A percentile compares a stretch with the other conserved stretches of the same genome.
These are phyloP conservation scores for Apolygus lucorum DNA, from an alignment of 1,140 invertebrate genomes.

Conservation along the genomic window DNA sequence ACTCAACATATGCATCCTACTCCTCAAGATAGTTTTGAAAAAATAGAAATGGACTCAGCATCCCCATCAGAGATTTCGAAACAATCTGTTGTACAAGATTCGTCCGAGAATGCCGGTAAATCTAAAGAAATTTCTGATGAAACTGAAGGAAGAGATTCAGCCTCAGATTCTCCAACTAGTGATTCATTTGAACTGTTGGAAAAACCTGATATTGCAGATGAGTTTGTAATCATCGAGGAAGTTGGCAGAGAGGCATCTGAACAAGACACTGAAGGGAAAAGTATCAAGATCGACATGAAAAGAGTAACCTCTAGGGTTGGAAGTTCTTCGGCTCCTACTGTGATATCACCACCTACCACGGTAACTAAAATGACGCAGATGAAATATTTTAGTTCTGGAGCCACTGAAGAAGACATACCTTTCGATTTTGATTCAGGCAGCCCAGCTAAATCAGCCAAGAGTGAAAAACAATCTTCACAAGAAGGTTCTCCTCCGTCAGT, in stretches of 20 bases:
- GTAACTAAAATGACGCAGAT: slow-evolving; percentile 46
- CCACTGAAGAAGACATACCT: slow-evolving; percentile 46
- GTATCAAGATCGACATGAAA: slow-evolving; percentile 51
- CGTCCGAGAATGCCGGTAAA: no score
- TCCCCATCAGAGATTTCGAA: no score
- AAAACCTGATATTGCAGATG: slow-evolving; percentile 73
- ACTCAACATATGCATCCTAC: slow-evolving; percentile 52
- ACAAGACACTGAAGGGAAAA: slow-evolving; percentile 68
- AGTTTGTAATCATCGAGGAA: slow-evolving; percentile 78
- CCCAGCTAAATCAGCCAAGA: slow-evolving; percentile 41
- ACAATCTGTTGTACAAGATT: no score
- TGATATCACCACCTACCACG: slow-evolving; percentile 48
- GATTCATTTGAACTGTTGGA: slow-evolving; percentile 85
- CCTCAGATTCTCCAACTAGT: slow-evolving; percentile 64
- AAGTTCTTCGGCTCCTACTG: slow-evolving; percentile 61
- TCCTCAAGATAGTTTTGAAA: slow-evolving; percentile 41
- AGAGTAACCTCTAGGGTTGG: slow-evolving; percentile 42
- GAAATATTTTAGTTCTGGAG: slow-evolving; percentile 42
- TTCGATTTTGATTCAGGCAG: slow-evolving; percentile 67
- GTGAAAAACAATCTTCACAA: slow-evolving; percentile 29
- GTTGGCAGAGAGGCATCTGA: slow-evolving; percentile 73
- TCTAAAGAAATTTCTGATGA: no score
- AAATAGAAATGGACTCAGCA: slow-evolving; percentile 45
- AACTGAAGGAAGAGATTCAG: slow-evolving; percentile 41
- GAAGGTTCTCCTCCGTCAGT: slow-evolving; percentile 36